These are phyloP conservation scores for Platichthys flesus DNA, from an alignment of 2,113 vertebrate genomes.

Conservation along the genomic window DNA sequence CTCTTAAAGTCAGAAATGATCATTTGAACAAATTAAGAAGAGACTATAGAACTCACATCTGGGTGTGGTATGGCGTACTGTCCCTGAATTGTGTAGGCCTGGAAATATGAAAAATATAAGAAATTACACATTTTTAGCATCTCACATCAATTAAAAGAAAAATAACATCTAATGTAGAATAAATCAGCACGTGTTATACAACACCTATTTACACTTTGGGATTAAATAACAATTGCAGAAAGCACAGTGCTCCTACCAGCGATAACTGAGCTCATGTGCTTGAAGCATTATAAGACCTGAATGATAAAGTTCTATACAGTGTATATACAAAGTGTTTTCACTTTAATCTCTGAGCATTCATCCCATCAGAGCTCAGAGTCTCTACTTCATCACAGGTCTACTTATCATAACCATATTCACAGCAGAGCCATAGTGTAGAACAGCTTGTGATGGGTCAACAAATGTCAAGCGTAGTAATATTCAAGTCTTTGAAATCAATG, in stretches of 20 bases:
- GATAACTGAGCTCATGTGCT: too few relatives aligned
- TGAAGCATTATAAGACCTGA: too few relatives aligned
- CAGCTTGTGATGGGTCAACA: too few relatives aligned
- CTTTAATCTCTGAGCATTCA: too few relatives aligned
- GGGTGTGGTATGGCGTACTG: constrained; percentile 97
- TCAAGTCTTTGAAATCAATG: too few relatives aligned
- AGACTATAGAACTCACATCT: constrained; percentile 90
- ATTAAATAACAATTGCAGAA: neutral
- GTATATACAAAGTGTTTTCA: too few relatives aligned
- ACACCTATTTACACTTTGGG: neutral
- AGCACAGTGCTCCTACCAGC: neutral
- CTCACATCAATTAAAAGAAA: neutral
- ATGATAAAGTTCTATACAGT: too few relatives aligned
- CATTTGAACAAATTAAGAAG: constrained; percentile 11
- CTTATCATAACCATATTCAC: neutral
- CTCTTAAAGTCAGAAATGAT: neutral
- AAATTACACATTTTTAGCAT: neutral
- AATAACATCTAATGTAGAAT: neutral
- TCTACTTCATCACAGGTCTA: neutral
- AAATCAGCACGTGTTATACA: neutral
- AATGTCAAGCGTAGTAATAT: neutral
- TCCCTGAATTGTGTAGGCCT: constrained; percentile 99
- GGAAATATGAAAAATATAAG: constrained; percentile 44
- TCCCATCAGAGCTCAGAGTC: too few relatives aligned
- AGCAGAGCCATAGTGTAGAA: neutral